Percentiles rank a stretch among this genome's conserved stretches.
These are phyloP conservation scores for Acronicta psi DNA, from an alignment of 2,888 invertebrate genomes.

Conservation along the genomic window DNA sequence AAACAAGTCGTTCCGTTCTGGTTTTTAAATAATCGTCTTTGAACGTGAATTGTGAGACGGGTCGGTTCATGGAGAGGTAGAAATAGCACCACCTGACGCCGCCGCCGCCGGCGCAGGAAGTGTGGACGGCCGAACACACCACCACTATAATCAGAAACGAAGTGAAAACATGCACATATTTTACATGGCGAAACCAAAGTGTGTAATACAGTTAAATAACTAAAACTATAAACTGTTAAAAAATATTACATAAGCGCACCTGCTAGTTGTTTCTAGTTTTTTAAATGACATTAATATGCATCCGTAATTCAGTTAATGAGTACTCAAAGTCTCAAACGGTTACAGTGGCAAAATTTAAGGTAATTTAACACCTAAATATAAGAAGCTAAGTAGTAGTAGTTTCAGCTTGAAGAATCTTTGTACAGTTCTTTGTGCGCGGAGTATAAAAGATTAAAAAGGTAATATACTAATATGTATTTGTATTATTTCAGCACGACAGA, in stretches of 20 bases:
- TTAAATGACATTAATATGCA: conserved; percentile 27
- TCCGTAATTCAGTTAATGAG: conserved; percentile 31
- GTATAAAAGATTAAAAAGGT: conserved; percentile 4
- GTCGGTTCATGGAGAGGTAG: conserved; percentile 80
- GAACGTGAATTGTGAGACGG: conserved; percentile 78
- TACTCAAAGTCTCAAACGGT: conserved; percentile 22
- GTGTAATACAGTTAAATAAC: conserved; percentile 27
- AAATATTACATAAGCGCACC: conserved; percentile 34
- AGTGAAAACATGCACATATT: conserved; percentile 56
- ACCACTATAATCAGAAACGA: conserved; percentile 56
- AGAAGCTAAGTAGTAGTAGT: no score
- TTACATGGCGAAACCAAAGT: conserved; percentile 46
- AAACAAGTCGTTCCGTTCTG: conserved; percentile 58
- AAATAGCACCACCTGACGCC: conserved; percentile 83
- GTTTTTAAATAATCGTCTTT: conserved; percentile 80
- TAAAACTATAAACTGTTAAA: conserved; percentile 32
- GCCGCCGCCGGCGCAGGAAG: conserved; percentile 74
- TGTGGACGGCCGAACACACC: conserved; percentile 72
- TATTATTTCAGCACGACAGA: conserved; percentile 29
- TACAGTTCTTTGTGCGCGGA: conserved; percentile 29
- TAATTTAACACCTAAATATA: conserved; percentile 18
- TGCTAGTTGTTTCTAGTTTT: conserved; percentile 27
- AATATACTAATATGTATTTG: conserved; percentile 14
- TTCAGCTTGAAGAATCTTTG: conserved; percentile 13
- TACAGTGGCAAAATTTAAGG: conserved; percentile 33